Evolutionary conservation across 2,113 vertebrate species (phyloP), one percentile per base, ranked within the genome.

Genomic region (Struthio camelus): DNA sequence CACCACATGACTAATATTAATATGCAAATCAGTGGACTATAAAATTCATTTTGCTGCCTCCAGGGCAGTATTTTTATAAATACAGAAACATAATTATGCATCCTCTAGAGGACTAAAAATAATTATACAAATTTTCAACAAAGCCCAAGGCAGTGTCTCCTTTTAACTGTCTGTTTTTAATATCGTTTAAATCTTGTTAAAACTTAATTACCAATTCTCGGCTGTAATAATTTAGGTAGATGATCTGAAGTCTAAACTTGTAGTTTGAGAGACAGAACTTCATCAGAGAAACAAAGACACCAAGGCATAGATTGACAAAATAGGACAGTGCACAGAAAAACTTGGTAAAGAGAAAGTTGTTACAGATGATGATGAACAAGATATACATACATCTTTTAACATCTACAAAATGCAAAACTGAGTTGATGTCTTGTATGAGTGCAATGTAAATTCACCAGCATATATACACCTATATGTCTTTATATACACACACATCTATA

Each of bases 241-340:
- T 98, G 98, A 99, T 96, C 96, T 98, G 91, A 99, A 98, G 93
- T 98, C 98, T 94, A 98, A 99, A 97, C 97, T 98, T 96, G 98
- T 98, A 61, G 84, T 98, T 96, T 98, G 99, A 97, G 98, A 99
- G 96, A 98, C 97, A 96, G 98, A 98, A 97, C 97, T 99, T 97
- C 98, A 98, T 98, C 98, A 98, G 95, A 98, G 98, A 96, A 99
- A 99, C 97, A 98, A 98, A 75, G 98, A 98, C 85, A 97, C 96
- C 1, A 97, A 98, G 97, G 97, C 97, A 54, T 97, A 98, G 72
- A 97, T 94, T 66, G 93, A 97, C 76, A 98, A 98, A 97, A 98
- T 93, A 87, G 98, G 98, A 87, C 96, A 98, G 81, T 80, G 98
- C 93, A 96, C 93, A 36, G 97, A 98, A 92, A 98, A 98, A 44